A percentile compares a stretch with the other conserved stretches of the same genome.
Conservation (phyloP, 2,888 invertebrate genomes). For the Dasypogon diadema region DNA sequence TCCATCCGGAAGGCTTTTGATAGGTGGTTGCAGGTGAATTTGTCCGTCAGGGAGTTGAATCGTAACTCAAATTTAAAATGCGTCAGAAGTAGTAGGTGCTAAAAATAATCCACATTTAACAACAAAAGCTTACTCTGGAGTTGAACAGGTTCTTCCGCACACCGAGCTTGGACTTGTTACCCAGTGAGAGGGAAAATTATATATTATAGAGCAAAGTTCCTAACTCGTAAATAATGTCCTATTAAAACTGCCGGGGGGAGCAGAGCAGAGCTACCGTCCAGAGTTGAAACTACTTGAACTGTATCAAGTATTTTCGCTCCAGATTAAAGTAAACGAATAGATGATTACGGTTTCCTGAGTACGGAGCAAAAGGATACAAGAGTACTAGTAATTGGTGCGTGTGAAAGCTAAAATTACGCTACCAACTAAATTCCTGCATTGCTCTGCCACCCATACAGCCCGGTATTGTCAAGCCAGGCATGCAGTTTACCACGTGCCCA, state of each 20-base stretch:
- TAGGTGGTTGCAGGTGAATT: no score
- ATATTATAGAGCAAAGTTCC: conserved; percentile 12
- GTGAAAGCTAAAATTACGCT: conserved; percentile 37
- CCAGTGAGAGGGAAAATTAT: neutral
- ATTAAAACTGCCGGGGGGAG: neutral
- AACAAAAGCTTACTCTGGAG: no score
- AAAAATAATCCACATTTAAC: no score
- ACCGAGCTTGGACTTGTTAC: neutral
- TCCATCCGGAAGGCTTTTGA: no score
- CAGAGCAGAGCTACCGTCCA: no score
- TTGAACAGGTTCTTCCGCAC: no score
- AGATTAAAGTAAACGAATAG: conserved; percentile 22
- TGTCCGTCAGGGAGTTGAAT: no score
- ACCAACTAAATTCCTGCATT: conserved; percentile 26
- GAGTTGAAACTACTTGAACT: neutral
- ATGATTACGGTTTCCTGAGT: neutral
- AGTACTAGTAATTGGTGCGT: conserved; percentile 42
- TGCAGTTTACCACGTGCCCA: conserved; percentile 35
- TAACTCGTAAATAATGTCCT: conserved; percentile 27
- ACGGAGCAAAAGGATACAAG: conserved; percentile 7
- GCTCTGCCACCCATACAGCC: conserved; percentile 10
- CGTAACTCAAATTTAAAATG: no score
- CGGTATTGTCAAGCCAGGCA: conserved; percentile 15
- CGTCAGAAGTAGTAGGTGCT: no score
- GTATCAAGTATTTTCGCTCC: conserved; percentile 9